These are phyloP conservation scores for Ctenomys sociabilis DNA, from an alignment of 2,113 vertebrate species.

Conservation along the genomic window DNA sequence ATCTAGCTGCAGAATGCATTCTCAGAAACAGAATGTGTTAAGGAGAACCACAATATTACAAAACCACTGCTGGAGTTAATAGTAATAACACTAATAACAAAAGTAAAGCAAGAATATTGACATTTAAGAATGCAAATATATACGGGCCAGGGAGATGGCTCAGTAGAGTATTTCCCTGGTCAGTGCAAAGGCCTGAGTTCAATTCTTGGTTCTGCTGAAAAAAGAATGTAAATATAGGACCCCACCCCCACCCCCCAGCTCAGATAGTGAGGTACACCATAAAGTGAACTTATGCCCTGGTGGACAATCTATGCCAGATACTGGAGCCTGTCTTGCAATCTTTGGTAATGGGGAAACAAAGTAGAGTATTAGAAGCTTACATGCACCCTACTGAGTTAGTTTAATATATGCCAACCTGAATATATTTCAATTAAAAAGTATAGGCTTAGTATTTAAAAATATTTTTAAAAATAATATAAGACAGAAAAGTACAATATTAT, in stretches of 20 bases:
- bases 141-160: no score
- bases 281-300: background rate
- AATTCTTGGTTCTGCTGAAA: no score
- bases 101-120: background rate
- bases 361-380: background rate
- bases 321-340: background rate
- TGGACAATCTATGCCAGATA: background rate
- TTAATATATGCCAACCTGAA: background rate
- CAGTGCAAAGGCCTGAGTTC: no score
- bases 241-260: background rate
- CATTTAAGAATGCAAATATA: background rate
- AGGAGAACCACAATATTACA: background rate
- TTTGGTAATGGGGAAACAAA: background rate
- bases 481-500: background rate
- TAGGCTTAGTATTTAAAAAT: background rate
- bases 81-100: background rate
- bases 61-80: background rate
- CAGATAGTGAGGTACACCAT: background rate
- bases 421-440: background rate
- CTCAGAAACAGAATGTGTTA: background rate
- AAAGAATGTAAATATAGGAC: no score
- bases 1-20: background rate
- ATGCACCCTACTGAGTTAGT: background rate
- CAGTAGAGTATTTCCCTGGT: no score
- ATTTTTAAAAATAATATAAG: background rate